These are phyloP conservation scores for Himalopsyche anomala DNA, from an alignment of 2,888 invertebrate genomes.

Conservation along the genomic window DNA sequence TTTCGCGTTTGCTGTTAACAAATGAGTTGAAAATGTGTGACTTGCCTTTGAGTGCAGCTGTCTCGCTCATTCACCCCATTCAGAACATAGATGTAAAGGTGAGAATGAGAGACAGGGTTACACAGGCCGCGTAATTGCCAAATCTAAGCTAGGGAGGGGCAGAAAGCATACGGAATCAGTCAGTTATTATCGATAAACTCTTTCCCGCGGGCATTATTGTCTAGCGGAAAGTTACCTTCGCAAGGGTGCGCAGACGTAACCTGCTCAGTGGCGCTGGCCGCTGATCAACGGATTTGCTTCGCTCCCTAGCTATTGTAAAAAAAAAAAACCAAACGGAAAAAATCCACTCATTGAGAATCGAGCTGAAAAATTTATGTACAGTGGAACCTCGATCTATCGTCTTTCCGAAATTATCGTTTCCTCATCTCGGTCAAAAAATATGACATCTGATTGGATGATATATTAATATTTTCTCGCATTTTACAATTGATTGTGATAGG, in stretches of 20 bases:
- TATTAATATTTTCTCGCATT: too few relatives aligned
- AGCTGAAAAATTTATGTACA: slow-evolving; percentile 13
- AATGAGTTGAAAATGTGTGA: slow-evolving; percentile 70
- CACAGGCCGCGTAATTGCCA: slow-evolving; percentile 79
- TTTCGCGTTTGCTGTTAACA: slow-evolving; percentile 50
- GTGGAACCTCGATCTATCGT: too few relatives aligned
- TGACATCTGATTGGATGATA: too few relatives aligned
- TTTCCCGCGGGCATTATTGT: slow-evolving; percentile 43
- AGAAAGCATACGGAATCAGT: slow-evolving; percentile 79
- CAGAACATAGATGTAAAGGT: slow-evolving; percentile 74
- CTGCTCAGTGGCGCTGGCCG: slow-evolving; percentile 27
- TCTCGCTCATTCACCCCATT: slow-evolving; percentile 75
- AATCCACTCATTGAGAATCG: slow-evolving; percentile 31
- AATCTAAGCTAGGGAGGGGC: slow-evolving; percentile 79
- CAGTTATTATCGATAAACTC: slow-evolving; percentile 69
- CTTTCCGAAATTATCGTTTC: too few relatives aligned
- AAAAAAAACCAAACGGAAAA: slow-evolving; percentile 51
- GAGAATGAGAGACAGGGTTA: slow-evolving; percentile 79
- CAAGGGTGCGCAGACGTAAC: neutral
- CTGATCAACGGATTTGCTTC: slow-evolving; percentile 17
- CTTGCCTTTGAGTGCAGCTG: slow-evolving; percentile 78
- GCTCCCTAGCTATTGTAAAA: slow-evolving; percentile 59
- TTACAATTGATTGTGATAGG: too few relatives aligned
- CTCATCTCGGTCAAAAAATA: too few relatives aligned
- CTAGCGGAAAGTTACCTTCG: slow-evolving; percentile 11